Evolutionary conservation across 2,113 vertebrate species (phyloP).

Genomic region (Nestor notabilis): DNA sequence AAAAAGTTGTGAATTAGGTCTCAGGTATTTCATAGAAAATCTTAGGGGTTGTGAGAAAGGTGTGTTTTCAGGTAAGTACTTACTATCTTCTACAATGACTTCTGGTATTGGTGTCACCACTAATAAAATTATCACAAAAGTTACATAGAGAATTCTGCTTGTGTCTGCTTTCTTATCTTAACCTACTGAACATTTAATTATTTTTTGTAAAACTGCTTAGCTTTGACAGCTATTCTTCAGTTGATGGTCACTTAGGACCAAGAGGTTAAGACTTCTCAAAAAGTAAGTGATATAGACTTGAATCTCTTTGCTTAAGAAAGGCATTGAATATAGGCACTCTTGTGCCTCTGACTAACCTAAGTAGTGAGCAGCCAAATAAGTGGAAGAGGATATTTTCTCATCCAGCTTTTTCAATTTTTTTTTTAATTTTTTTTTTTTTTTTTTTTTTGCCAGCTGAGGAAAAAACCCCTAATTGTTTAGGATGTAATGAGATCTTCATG

Average conservation of each 20-base stretch:
- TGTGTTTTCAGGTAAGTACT: neutral
- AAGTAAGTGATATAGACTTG: neutral
- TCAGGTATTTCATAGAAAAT: neutral
- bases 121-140: neutral
- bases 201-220: neutral
- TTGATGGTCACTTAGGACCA: neutral
- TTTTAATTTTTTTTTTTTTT: rapidly evolving
- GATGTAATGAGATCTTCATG: neutral
- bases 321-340: neutral
- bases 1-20: neutral
- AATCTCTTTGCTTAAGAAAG: neutral
- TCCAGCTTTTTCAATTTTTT: rapidly evolving
- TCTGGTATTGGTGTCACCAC: neutral
- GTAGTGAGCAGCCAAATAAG: neutral
- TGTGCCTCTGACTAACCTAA: neutral
- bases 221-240: neutral
- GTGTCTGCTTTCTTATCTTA: neutral
- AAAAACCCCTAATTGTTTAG: neutral
- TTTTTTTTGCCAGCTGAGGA: neutral
- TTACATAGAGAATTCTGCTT: neutral
- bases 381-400: neutral
- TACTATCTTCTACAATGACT: neutral
- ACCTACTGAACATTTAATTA: neutral
- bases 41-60: neutral
- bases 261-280: neutral